Evolutionary conservation across 2,797 vertebrate genomes (phyloP), one percentile per base, ranked within the genome.

Genomic region (Tragopan temminckii): DNA sequence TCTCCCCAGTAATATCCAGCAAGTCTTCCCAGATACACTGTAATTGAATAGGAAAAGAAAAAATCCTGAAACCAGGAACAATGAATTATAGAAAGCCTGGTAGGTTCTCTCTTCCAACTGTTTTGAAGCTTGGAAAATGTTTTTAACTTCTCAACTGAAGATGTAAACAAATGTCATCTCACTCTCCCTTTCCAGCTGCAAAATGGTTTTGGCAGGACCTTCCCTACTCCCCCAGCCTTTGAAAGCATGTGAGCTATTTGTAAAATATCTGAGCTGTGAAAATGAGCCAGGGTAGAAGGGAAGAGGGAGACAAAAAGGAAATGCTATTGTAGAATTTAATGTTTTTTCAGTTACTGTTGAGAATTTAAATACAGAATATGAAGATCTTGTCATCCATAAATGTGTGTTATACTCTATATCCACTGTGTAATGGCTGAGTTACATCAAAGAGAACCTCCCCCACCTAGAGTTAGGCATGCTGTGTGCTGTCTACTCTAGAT

Each of bases 191-290:
- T 92, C 95, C 95, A 96, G 93, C 93, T 95, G 94, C 94, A 96
- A 93, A 95, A 94, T 77, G 84, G 42, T 91, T 95, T 97, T 95
- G 95, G 91, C 94, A 94, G 70, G 91, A 94, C 95, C 85, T 81
- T 92, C 90, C 76, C 67, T 95, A 95, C 85, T 89, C 95, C 92
- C 57, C 90, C 94, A 89, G 7, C 67, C 83, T 80, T 83, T 90
- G 84, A 63, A 90, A 96, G 95, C 78, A 89, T 93, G 95, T 89
- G 95, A 95, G 96, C 94, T 93, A 94, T 97, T 96, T 85, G 97
- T 96, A 96, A 96, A 95, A 97, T 93, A 85, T 95, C 93, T 78
- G 90, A 96, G 95, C 95, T 91, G 90, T 76, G 70, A 92, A 96
- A 94, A 94, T 72, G 93, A 95, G 85, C 80, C 85, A 85, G 80